Evolutionary conservation across 2,888 invertebrate genomes (phyloP), one percentile per base, ranked within the genome.

Genomic region (Lasioglossum pauxillum): DNA sequence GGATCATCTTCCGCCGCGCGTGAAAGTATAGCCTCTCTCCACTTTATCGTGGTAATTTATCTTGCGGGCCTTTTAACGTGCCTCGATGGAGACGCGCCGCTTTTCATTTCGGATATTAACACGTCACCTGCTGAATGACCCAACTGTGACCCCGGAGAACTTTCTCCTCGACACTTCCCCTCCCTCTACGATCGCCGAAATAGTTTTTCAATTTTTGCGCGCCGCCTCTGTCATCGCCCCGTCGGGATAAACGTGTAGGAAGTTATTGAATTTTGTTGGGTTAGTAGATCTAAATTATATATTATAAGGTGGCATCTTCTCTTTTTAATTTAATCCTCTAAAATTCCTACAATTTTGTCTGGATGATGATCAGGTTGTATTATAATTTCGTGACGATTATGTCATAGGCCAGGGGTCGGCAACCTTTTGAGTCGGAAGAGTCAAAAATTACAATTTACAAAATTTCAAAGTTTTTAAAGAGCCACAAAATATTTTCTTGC

Each of bases 31-130:
- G n/a, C n/a, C 64, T 31, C 74, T 46, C 71, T 35, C 44, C 83
- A 23, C 44, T 78, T 84, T 84, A 84, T 84, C 84, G 49, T 4
- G 35, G 69, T 75, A 83, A 84, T 84, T 83, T 84, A 84, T 84
- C 84, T 78, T 53, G 49, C 19, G n/a, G 38, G 44, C 35, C 23
- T 31, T 77, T 49, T 41, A 53, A 69, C 77, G 49, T 74, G 46
- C n/a, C 53, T 67, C 27, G 35, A 53, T 57, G 10, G 31, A 41
- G 38, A 71, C 23, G 31, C 46, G 69, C 69, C 74, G 74, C n/a
- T 35, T 35, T 57, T 69, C 77, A 69, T 53, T 71, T 69, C n/a
- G 38, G 38, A 53, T 46, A 81, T 81, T 72, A 60, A 49, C 71
- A 38, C n/a, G 75, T 64, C 60, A 44, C 16, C 31, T 19, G 60